phyloP scores from a whole-genome alignment of 2,113 vertebrate species.

The Callipepla squamata region DNA sequence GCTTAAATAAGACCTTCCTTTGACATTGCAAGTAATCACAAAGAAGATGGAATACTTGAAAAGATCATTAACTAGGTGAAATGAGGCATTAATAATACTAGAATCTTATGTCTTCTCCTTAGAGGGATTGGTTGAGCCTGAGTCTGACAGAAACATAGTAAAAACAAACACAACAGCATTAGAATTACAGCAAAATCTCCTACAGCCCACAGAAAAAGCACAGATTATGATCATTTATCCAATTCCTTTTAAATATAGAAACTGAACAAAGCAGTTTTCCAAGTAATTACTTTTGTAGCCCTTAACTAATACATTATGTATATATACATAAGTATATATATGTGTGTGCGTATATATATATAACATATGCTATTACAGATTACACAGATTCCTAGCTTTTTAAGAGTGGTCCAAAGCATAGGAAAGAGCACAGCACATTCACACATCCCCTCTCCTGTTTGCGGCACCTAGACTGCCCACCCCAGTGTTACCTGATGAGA shows the following conservation, averaged over 20 bases:
- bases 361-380: not conserved
- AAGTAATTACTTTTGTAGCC: not conserved
- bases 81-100: not conserved
- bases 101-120: slow-evolving; percentile 4
- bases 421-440: not conserved
- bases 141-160: not conserved
- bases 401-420: not conserved
- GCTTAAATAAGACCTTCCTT: not conserved
- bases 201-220: not conserved
- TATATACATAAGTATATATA: rapidly evolving
- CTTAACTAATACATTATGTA: rapidly evolving
- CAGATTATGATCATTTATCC: not conserved
- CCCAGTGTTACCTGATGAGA: not conserved
- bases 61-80: not conserved
- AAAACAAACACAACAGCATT: not conserved
- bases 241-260: not conserved
- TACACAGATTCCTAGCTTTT: not conserved
- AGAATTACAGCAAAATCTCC: not conserved
- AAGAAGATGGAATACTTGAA: not conserved
- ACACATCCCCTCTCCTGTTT: not conserved
- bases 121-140: not conserved
- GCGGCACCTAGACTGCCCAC: not conserved
- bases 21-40: not conserved
- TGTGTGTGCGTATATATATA: too few species aligned
- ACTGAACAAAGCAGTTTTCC: not conserved